phyloP scores from a whole-genome alignment of 2,797 vertebrate species.

The Alosa sapidissima region DNA sequence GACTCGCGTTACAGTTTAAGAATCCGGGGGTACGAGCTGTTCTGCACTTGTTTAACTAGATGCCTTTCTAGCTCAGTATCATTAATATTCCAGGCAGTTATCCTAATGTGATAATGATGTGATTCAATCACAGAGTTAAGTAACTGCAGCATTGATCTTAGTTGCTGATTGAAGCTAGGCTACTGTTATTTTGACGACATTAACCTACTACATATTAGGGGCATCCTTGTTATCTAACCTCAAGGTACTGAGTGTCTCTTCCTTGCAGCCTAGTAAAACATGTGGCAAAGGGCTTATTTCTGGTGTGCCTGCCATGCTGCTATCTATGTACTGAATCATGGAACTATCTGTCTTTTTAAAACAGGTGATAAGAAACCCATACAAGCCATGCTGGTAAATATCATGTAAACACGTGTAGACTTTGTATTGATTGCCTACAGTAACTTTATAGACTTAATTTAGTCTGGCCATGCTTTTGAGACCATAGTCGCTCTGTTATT shows the following conservation, averaged over 20 bases:
- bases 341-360: neutral
- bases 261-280: neutral
- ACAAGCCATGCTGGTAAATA: conserved; percentile 17
- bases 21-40: neutral
- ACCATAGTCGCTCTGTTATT: neutral
- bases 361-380: neutral
- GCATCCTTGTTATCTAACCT: neutral
- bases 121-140: neutral
- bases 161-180: neutral
- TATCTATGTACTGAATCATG: neutral
- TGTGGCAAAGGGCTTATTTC: neutral
- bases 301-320: neutral
- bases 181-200: neutral
- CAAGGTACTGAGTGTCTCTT: neutral
- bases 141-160: neutral
- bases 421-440: neutral
- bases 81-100: neutral
- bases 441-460: neutral
- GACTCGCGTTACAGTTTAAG: neutral
- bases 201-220: too few species aligned
- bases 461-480: conserved; percentile 7
- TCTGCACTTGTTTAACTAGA: too few species aligned
- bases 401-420: neutral
- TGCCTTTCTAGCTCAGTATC: neutral
- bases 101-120: neutral